Conservation (phyloP, 1,140 invertebrate genomes). For the Papilio glaucus region DNA sequence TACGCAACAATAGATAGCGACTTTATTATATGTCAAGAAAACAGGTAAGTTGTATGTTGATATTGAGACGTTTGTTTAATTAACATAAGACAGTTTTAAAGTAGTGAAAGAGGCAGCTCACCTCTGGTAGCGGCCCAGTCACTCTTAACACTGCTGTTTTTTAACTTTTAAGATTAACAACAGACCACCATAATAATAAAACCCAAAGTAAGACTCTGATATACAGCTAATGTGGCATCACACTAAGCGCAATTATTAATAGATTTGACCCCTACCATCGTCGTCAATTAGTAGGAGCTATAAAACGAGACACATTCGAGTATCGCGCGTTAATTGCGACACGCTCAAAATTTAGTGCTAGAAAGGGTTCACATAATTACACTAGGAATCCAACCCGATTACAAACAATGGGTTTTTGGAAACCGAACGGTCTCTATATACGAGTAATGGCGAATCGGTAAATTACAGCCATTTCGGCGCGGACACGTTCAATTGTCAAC, state of each 20-base stretch:
- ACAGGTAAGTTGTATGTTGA: neutral
- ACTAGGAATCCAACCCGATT: conserved; percentile 67
- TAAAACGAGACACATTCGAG: conserved; percentile 65
- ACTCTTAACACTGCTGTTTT: too few species aligned
- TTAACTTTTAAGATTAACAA: too few species aligned
- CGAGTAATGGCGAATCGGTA: conserved; percentile 51
- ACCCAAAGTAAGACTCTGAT: neutral
- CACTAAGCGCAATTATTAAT: conserved; percentile 62
- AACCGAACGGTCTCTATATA: conserved; percentile 45
- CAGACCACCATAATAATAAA: too few species aligned
- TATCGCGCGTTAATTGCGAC: conserved; percentile 69
- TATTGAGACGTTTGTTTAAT: too few species aligned
- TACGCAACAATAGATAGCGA: too few species aligned
- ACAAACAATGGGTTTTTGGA: conserved; percentile 64
- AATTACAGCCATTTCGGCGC: conserved; percentile 35
- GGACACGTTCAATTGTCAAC: conserved; percentile 38
- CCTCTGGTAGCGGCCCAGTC: too few species aligned
- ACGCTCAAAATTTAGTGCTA: conserved; percentile 71
- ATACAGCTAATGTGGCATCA: conserved; percentile 19
- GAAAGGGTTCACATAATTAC: conserved; percentile 77
- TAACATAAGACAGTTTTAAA: too few species aligned
- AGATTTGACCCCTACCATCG: conserved; percentile 60
- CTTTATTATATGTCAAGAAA: too few species aligned
- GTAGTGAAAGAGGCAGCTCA: too few species aligned
- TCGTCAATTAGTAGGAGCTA: conserved; percentile 68